Evolutionary conservation across 2,888 invertebrate genomes (phyloP).

Genomic region (Euplexia lucipara): DNA sequence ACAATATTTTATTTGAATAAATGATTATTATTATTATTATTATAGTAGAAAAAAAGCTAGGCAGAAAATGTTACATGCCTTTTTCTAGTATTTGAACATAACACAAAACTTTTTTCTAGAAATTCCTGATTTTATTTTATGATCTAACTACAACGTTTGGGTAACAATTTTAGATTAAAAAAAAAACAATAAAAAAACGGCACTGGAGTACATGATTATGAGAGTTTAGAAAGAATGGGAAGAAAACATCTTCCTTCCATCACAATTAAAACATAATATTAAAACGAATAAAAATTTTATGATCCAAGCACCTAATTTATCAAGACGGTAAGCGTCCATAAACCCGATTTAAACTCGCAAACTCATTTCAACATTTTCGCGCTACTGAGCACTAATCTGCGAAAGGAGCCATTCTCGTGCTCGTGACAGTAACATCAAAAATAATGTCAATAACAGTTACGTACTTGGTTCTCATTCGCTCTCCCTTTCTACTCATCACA

Average conservation of each 20-base stretch:
- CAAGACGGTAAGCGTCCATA: slow-evolving; percentile 63
- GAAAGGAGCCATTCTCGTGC: slow-evolving; percentile 62
- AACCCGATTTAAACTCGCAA: slow-evolving; percentile 63
- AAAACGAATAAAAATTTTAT: slow-evolving; percentile 52
- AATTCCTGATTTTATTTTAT: fast-evolving
- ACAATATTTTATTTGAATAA: too few relatives aligned
- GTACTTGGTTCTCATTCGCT: slow-evolving; percentile 65
- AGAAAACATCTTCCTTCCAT: slow-evolving; percentile 34
- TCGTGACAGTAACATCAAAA: slow-evolving; percentile 73
- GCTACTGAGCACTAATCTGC: slow-evolving; percentile 66
- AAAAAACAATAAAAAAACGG: too few relatives aligned
- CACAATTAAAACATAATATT: slow-evolving; percentile 61
- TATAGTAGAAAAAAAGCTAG: too few relatives aligned
- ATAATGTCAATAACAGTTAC: slow-evolving; percentile 73
- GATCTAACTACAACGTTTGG: not conserved
- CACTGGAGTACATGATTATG: not conserved
- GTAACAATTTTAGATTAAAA: not conserved
- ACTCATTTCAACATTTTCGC: slow-evolving; percentile 66
- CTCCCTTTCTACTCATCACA: slow-evolving; percentile 70
- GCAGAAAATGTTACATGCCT: too few relatives aligned
- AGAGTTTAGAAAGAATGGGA: slow-evolving; percentile 1
- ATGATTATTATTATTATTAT: too few relatives aligned
- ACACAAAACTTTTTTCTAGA: too few relatives aligned
- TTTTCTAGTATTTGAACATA: too few relatives aligned
- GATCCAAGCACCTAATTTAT: slow-evolving; percentile 59